A percentile compares a stretch with the other conserved stretches of the same genome.
Conservation (phyloP, 2,888 invertebrate species). For the Meteorus colon region DNA sequence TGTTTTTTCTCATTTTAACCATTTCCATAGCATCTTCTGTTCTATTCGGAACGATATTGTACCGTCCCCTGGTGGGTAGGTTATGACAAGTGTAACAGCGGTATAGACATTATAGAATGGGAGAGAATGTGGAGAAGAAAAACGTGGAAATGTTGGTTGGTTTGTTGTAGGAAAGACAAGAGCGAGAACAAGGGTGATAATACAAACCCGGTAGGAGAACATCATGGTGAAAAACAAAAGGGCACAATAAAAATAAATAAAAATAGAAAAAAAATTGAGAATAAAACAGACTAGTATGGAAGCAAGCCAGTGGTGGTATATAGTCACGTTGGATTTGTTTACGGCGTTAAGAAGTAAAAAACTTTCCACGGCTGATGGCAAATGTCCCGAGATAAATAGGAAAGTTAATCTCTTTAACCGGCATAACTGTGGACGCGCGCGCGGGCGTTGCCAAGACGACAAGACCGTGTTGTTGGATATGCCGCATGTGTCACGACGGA, state of each 20-base stretch:
- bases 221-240: constrained; percentile 17
- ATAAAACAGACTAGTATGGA: constrained; percentile 47
- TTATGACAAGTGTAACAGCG: constrained; percentile 7
- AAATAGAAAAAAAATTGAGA: constrained; percentile 34
- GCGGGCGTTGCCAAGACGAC: constrained; percentile 47
- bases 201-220: background rate
- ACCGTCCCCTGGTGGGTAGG: background rate
- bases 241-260: constrained; percentile 33
- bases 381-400: constrained; percentile 52
- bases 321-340: constrained; percentile 50
- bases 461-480: constrained; percentile 25
- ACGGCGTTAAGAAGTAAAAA: constrained; percentile 50
- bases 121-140: background rate
- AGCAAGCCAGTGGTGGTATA: constrained; percentile 42
- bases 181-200: background rate
- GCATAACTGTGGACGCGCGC: constrained; percentile 36
- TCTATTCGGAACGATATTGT: background rate
- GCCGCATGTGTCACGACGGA: constrained; percentile 39
- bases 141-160: background rate
- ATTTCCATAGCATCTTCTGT: background rate
- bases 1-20: background rate
- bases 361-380: constrained; percentile 49
- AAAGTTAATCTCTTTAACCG: constrained; percentile 57
- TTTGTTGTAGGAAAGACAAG: background rate
- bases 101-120: background rate